Base-by-base conservation (phyloP, 2,797 vertebrate genomes). In the Rachycentron canadum region DNA sequence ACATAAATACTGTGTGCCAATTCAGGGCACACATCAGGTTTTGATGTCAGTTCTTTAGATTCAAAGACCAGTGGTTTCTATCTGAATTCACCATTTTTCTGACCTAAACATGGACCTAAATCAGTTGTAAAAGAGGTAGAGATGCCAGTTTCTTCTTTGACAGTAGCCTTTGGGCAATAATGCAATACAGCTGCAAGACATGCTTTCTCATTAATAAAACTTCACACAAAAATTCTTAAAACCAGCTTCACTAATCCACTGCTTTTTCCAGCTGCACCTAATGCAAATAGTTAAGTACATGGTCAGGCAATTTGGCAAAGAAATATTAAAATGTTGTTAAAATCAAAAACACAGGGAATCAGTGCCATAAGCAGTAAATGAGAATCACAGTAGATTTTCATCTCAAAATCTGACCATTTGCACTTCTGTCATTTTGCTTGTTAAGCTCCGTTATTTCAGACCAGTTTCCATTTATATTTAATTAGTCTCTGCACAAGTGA, bases 401-500 rank as follows among this genome's bases (percentile, higher is more conserved):
- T 21, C 34, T 7, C 25, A 63, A 69, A 25, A 4, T 53, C 58
- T 56, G 10, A 69, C 49, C n/a, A 68, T 62, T 61, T 45, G 7
- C 32, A 49, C 45, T 61, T 14, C 16, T 38, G 61, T 76, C 9
- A 62, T 43, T 41, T 71, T 19, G 67, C 32, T 62, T 13, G 16
- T 84, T 77, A 69, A 69, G 62, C 61, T 67, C 21, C 0, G 0
- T 49, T 62, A 73, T 72, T 79, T 73, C 66, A 75, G 64, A 78
- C 36, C 45, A 61, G 45, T 65, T 69, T 66, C 21, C 34, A 80
- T 78, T 75, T 43, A 69, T 81, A 69, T 82, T 84, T 79, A 67
- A 88, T 64, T 28, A 59, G 28, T 71, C 26, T 79, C 65, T 58
- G 55, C 71, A 70, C 78, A 49, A 73, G 78, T 72, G 62, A 87